phyloP scores from a whole-genome alignment of 2,113 vertebrate species.

The Rhinolophus sinicus region DNA sequence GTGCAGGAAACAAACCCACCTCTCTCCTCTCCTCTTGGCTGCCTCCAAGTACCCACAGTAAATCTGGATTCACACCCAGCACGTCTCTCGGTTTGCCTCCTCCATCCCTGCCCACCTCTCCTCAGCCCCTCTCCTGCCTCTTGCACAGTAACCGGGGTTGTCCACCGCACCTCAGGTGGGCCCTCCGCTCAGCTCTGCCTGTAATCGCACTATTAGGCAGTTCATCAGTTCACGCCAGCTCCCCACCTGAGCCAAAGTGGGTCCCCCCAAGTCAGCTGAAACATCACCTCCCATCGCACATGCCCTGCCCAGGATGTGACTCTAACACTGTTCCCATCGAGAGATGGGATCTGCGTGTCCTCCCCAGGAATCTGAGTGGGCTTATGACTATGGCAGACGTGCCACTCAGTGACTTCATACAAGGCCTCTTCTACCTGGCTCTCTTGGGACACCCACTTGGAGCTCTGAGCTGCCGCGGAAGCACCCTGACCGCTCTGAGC shows the following conservation, averaged over 20 bases:
- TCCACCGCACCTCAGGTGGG: background rate
- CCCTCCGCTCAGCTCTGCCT: background rate
- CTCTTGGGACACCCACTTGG: background rate
- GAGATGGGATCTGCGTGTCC: background rate
- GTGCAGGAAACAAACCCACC: background rate
- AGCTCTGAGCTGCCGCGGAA: background rate
- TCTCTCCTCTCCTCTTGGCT: background rate
- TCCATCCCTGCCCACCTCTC: background rate
- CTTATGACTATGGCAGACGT: background rate
- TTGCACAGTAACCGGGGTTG: background rate
- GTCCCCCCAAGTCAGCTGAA: background rate
- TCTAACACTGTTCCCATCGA: fast-evolving
- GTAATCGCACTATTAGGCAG: fast-evolving
- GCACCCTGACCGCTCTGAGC: background rate
- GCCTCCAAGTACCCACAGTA: background rate
- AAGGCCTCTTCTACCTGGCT: background rate
- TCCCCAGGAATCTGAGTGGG: background rate
- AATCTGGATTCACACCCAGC: background rate
- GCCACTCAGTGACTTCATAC: background rate
- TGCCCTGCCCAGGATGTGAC: background rate
- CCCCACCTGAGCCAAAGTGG: background rate
- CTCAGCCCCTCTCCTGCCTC: background rate
- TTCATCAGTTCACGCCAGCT: fast-evolving
- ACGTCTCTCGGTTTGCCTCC: background rate
- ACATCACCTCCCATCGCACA: fast-evolving